Evolutionary conservation across 2,888 invertebrate species (phyloP), one percentile per base, ranked within the genome.

Genomic region (Pteria penguin): DNA sequence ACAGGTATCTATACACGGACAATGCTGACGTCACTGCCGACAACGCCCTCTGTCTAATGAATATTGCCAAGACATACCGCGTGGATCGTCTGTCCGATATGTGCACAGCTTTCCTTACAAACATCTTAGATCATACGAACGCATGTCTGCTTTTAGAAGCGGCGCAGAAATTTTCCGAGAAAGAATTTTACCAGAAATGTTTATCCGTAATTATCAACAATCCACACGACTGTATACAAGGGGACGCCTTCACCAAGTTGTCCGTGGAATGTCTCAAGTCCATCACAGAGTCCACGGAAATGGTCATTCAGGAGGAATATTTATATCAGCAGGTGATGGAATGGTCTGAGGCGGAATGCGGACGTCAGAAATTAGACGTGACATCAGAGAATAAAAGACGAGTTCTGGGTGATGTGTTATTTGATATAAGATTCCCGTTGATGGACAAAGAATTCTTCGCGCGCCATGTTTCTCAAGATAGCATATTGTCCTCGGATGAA

Each of bases 1-100:
- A 1, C 22, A 70, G 70, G 22, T 70, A 70, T 61, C n/a, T 70
- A 18, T 70, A 70, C 52, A 70, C 70, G 52, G 70, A 70, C 29
- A 54, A 61, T 11, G 24, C 61, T 24, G 22, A 61, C 4, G 31
- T 61, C 0, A 45, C 45, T n/a, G 52, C 4, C 22, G 61, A 70
- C 14, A 62, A 61, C 14, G 70, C 61, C 4, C 60, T 70, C 61
- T 26, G 57, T 22, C 22, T 70, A 2, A 14, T 70, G 14, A 32
- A 70, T 60, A 29, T 70, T 22, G 55, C 70, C 36, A 36, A 36
- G 27, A 61, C 60, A 22, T 70, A 70, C 29, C 22, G 57, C 14
- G 52, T 70, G n/a, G 27, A 61, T 18, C 29, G 33, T 11, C 61
- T 70, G 1, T 31, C 61, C 14, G 33, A 45, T 8, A 61, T 52